These are phyloP conservation scores for Anniella stebbinsi DNA, from an alignment of 2,797 vertebrate species.

Conservation along the genomic window DNA sequence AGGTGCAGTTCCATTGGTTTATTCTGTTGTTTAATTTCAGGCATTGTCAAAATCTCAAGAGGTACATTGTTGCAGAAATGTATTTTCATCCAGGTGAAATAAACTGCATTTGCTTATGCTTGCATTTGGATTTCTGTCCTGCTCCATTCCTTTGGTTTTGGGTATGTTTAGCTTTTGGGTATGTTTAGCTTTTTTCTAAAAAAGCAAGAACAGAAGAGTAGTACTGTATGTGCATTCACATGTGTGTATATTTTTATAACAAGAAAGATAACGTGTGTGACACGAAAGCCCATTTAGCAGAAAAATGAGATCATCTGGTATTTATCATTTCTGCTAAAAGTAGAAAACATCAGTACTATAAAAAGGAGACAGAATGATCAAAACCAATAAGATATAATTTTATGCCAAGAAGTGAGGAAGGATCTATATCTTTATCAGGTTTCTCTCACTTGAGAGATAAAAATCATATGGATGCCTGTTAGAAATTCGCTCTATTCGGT, in stretches of 20 bases:
- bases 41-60: not conserved
- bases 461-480: conserved; percentile 76
- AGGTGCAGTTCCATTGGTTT: not conserved
- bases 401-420: conserved; percentile 73
- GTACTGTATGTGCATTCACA: not conserved
- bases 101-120: not conserved
- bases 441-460: conserved; percentile 73
- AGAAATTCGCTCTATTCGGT: conserved; percentile 64
- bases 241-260: not conserved
- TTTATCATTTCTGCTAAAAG: conserved; percentile 73
- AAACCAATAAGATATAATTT: conserved; percentile 78
- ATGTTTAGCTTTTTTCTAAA: too few species aligned
- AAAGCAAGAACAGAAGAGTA: not conserved
- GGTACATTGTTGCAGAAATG: not conserved
- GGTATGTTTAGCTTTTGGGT: too few species aligned
- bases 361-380: conserved; percentile 67
- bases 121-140: not conserved
- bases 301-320: conserved; percentile 72
- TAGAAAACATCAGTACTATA: conserved; percentile 72
- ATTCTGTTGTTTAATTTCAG: not conserved
- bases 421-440: conserved; percentile 79
- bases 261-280: conserved; percentile 64
- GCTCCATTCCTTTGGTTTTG: not conserved
- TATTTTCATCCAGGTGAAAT: not conserved
- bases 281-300: conserved; percentile 75